Base-by-base conservation (phyloP, 1,140 invertebrate genomes). In the Thalassaphorura encarpata region DNA sequence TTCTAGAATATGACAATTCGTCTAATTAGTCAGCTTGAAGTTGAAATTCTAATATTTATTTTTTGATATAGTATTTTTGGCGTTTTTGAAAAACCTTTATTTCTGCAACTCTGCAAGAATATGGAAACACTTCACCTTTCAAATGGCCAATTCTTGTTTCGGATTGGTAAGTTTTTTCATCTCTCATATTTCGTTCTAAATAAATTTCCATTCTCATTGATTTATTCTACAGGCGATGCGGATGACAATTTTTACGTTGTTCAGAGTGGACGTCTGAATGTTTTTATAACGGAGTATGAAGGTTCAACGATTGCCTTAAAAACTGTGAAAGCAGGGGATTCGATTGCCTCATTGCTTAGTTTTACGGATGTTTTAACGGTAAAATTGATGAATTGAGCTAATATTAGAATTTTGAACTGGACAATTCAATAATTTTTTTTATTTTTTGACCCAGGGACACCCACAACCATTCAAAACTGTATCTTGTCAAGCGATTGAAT, bases 171-270 rank as follows among this genome's bases (percentile, higher is more conserved):
- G 75, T 60, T 28, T 18, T 31, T n/a, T n/a, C n/a, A n/a, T n/a
- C n/a, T n/a, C n/a, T n/a, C 3, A 15, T 43, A 54, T 47, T 19
- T 42, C n/a, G n/a, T n/a, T n/a, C n/a, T n/a, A n/a, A n/a, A n/a
- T n/a, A n/a, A n/a, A n/a, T n/a, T n/a, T n/a, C n/a, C n/a, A n/a
- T n/a, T n/a, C n/a, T n/a, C n/a, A n/a, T n/a, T n/a, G n/a, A n/a
- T 31, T 51, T 61, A 2, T 50, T 46, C 55, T 15, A 3, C 66
- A 82, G 82, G 86, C 50, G 92, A 99, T 69, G 80, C 80, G 1
- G 96, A 99, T 75, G 90, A 97, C 71, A 93, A 92, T 70, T 90
- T 99, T 45, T 99, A 92, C 72, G 93, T 99, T 26, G 86, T 98
- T 0, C 90, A 98, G 69, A 92, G 83, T 69, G 95, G 95, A 6